phyloP scores from a whole-genome alignment of 1,140 invertebrate species.

The Drosophila arawakana region DNA sequence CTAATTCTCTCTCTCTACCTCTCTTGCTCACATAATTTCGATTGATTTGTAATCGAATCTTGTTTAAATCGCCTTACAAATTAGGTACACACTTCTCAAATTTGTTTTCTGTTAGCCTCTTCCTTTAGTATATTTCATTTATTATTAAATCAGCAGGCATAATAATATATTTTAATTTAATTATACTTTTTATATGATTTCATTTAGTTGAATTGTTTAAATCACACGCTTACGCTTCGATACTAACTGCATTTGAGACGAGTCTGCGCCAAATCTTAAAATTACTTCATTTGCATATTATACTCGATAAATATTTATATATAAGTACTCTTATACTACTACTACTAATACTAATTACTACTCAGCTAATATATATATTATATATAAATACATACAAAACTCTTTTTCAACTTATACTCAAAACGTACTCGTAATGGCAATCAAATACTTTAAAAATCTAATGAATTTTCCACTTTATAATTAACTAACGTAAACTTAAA shows the following conservation, averaged over 20 bases:
- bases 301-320: conserved; percentile 37
- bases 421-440: conserved; percentile 33
- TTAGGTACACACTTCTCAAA: conserved; percentile 37
- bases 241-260: conserved; percentile 76
- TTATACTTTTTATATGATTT: conserved; percentile 11
- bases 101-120: conserved; percentile 24
- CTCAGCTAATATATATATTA: conserved; percentile 15
- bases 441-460: conserved; percentile 1
- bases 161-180: background rate
- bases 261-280: conserved; percentile 51
- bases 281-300: conserved; percentile 58
- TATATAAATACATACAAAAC: conserved; percentile 5
- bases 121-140: conserved; percentile 4
- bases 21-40: conserved; percentile 53
- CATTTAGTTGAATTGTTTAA: conserved; percentile 29
- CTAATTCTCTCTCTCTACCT: conserved; percentile 44
- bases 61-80: conserved; percentile 24
- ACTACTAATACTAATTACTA: conserved; percentile 6
- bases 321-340: conserved; percentile 36
- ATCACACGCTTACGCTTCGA: conserved; percentile 77
- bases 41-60: conserved; percentile 40
- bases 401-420: conserved; percentile 42
- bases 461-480: conserved; percentile 19
- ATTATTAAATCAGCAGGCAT: conserved; percentile 19
- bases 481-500: conserved; percentile 40